Conservation (phyloP, 1,140 invertebrate genomes). For the Cotesia glomerata region DNA sequence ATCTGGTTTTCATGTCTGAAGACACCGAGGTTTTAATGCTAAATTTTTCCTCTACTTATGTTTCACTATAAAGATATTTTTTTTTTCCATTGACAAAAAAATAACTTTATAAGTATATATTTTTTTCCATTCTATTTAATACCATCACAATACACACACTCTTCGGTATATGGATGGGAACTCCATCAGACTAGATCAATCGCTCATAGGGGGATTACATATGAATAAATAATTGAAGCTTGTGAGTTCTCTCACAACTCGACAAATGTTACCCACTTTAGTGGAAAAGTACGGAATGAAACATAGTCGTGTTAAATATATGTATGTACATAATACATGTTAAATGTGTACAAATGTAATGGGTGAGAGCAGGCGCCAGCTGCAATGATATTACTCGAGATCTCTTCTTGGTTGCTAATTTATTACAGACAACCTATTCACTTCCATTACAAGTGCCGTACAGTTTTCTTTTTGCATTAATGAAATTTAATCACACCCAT, state of each 20-base stretch:
- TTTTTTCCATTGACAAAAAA: not conserved
- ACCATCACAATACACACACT: not conserved
- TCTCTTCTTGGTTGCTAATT: constrained; percentile 6
- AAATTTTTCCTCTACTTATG: not conserved
- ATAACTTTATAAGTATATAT: not conserved
- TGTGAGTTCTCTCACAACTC: not conserved
- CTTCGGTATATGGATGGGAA: not conserved
- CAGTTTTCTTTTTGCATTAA: not conserved
- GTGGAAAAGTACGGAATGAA: constrained; percentile 31
- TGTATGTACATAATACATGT: too few species aligned
- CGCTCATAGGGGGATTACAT: not conserved
- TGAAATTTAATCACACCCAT: too few species aligned
- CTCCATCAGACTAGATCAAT: constrained; percentile 6
- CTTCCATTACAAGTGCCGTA: not conserved
- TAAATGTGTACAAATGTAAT: not conserved
- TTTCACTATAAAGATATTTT: not conserved
- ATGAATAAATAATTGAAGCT: not conserved
- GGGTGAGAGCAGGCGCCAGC: constrained; percentile 18
- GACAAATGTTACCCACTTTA: not conserved
- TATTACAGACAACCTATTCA: constrained; percentile 8
- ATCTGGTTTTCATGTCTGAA: too few species aligned
- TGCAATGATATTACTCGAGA: not conserved
- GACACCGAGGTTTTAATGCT: not conserved
- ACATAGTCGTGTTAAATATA: too few species aligned
- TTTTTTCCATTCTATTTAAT: too few species aligned